phyloP scores from a whole-genome alignment of 2,888 invertebrate species.

The Ormyrus thymus region DNA sequence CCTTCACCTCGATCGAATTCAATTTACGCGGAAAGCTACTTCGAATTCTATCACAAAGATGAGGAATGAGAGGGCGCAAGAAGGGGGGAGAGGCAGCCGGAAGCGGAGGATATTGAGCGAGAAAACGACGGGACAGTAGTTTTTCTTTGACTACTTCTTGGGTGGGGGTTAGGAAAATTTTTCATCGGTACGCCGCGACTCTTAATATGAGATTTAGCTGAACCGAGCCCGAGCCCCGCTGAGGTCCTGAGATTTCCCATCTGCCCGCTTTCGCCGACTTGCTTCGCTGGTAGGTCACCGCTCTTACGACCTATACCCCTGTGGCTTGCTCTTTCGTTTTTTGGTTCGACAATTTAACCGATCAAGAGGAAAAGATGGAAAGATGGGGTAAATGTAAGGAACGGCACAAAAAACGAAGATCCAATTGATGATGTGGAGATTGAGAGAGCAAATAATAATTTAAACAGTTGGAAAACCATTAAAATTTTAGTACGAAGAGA shows the following conservation, averaged over 20 bases:
- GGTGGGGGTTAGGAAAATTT: slow-evolving; percentile 39
- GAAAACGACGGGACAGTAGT: not conserved
- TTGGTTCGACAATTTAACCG: not conserved
- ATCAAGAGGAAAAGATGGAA: not conserved
- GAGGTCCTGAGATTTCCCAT: no score
- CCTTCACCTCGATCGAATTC: slow-evolving; percentile 44
- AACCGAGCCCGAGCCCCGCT: not conserved
- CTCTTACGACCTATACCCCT: no score
- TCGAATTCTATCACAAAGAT: slow-evolving; percentile 15
- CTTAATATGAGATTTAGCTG: slow-evolving; percentile 44
- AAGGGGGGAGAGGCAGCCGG: not conserved
- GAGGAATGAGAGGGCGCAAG: slow-evolving; percentile 30
- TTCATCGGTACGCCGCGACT: slow-evolving; percentile 36
- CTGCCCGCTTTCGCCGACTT: no score
- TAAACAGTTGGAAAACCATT: no score
- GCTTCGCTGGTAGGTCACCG: no score
- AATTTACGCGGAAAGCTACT: slow-evolving; percentile 32
- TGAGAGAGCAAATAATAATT: no score
- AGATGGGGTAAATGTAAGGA: no score
- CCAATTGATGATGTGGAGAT: no score
- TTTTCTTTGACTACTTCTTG: no score
- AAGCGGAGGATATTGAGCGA: not conserved
- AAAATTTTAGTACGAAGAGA: no score
- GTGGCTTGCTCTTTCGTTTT: no score
- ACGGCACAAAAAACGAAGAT: no score